Conservation (phyloP, 2,888 invertebrate species). For the Cabera pusaria region DNA sequence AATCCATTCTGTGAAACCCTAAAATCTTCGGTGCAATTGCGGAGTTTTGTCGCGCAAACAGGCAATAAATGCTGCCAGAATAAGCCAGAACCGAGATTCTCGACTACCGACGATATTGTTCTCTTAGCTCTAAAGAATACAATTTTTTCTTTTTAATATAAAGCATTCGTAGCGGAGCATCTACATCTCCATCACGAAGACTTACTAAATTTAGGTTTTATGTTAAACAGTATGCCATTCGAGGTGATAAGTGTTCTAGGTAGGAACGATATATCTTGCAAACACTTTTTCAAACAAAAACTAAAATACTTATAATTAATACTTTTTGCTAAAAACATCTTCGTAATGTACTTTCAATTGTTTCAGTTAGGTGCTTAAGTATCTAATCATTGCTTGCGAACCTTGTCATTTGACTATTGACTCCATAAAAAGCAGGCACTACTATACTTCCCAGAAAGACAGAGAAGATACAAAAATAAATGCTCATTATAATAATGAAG, state of each 20-base stretch:
- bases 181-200: constrained; percentile 1
- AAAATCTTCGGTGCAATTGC: constrained; percentile 59
- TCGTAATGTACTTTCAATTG: too few relatives aligned
- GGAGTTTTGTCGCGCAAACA: constrained; percentile 56
- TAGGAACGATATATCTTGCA: neutral
- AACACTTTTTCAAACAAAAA: too few relatives aligned
- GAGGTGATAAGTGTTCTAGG: neutral
- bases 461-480: too few relatives aligned
- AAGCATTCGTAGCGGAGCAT: constrained; percentile 15
- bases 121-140: constrained; percentile 37
- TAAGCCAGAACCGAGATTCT: constrained; percentile 50
- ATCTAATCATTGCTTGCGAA: too few relatives aligned
- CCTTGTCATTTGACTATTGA: too few relatives aligned
- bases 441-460: too few relatives aligned
- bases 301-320: too few relatives aligned
- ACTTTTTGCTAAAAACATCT: too few relatives aligned
- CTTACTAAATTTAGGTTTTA: constrained; percentile 1
- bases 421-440: too few relatives aligned
- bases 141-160: constrained; percentile 32
- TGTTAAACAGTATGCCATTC: constrained; percentile 1
- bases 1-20: constrained; percentile 57
- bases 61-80: constrained; percentile 56
- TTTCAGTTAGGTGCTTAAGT: too few relatives aligned
- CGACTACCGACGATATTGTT: constrained; percentile 49
- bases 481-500: too few relatives aligned